Percentiles rank a stretch among this genome's conserved stretches.
phyloP scores from a whole-genome alignment of 2,797 vertebrate genomes.

The Myiotriccus ornatus region DNA sequence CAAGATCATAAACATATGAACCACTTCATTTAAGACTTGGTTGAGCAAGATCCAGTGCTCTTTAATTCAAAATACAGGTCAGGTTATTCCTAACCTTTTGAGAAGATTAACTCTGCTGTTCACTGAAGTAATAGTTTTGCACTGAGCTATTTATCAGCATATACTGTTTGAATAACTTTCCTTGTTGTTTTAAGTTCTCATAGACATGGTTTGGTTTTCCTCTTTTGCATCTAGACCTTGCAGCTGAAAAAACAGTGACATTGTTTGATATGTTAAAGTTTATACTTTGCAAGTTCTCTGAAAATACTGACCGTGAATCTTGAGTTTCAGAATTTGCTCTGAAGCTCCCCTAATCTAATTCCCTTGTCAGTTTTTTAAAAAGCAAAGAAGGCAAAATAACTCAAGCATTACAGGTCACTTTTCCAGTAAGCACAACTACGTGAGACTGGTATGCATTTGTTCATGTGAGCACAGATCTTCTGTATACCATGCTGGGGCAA shows the following conservation, averaged over 20 bases:
- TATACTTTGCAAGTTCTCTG: neutral
- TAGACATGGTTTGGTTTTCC: neutral
- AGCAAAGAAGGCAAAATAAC: rapidly evolving
- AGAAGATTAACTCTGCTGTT: neutral
- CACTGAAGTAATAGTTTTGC: neutral
- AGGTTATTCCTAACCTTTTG: neutral
- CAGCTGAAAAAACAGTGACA: neutral
- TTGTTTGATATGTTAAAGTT: neutral
- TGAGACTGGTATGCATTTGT: neutral
- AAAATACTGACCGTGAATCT: no score
- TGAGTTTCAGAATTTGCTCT: no score
- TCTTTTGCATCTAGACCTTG: neutral
- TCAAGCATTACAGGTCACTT: neutral
- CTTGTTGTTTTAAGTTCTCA: neutral
- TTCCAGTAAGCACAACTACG: neutral
- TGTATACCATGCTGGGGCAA: neutral
- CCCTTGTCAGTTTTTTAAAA: no score
- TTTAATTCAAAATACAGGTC: neutral
- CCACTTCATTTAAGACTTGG: neutral
- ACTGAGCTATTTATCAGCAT: neutral
- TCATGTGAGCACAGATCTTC: neutral
- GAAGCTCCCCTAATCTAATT: no score
- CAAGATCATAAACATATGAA: neutral
- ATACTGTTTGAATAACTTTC: neutral
- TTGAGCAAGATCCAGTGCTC: neutral